These are phyloP conservation scores for Spisula solida DNA, from an alignment of 2,888 invertebrate genomes.

Conservation along the genomic window DNA sequence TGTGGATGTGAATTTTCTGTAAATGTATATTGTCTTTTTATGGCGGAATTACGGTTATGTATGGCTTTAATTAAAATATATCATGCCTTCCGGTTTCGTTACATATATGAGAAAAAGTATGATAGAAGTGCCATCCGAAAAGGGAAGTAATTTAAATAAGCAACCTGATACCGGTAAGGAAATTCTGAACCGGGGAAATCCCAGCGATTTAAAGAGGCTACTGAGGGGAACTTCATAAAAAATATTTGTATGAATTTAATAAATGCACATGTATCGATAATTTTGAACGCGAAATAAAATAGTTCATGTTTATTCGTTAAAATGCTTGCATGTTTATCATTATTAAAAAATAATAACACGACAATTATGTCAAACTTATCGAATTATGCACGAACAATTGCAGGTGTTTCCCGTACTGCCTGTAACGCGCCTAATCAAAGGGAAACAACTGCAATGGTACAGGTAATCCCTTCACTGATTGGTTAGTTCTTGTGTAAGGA, in stretches of 20 bases:
- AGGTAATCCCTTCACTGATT: slow-evolving; percentile 58
- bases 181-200: slow-evolving; percentile 58
- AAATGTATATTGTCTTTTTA: too few species aligned
- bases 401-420: slow-evolving; percentile 38
- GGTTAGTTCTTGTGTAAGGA: slow-evolving; percentile 69
- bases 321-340: not conserved
- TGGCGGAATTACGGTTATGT: too few species aligned
- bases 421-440: slow-evolving; percentile 50
- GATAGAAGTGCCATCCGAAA: slow-evolving; percentile 21
- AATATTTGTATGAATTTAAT: not conserved
- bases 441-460: slow-evolving; percentile 52
- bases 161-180: slow-evolving; percentile 58
- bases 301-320: not conserved
- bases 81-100: not conserved
- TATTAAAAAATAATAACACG: not conserved
- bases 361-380: not conserved
- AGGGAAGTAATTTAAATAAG: slow-evolving; percentile 45
- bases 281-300: not conserved
- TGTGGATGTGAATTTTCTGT: too few species aligned
- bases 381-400: not conserved
- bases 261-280: not conserved
- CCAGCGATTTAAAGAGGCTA: slow-evolving; percentile 66
- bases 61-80: too few species aligned
- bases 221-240: slow-evolving; percentile 14
- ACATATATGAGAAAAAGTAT: not conserved